A percentile compares a stretch with the other conserved stretches of the same genome.
Conservation (phyloP, 1,140 invertebrate genomes). For the Drosophila bocqueti region DNA sequence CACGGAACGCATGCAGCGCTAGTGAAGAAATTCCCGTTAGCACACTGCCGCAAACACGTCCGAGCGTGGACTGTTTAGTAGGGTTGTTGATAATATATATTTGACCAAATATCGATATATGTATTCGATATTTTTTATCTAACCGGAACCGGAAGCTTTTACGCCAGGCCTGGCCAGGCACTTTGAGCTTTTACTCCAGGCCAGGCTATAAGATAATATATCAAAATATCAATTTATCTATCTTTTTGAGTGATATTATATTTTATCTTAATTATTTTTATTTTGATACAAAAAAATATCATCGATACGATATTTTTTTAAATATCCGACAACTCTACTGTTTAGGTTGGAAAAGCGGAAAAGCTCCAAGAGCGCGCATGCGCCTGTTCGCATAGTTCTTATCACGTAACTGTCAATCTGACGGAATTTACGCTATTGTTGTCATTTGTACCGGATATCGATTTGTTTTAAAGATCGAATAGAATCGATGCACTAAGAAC, state of each 20-base stretch:
- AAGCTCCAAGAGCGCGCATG: conserved; percentile 38
- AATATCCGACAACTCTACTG: neutral
- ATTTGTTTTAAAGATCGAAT: conserved; percentile 21
- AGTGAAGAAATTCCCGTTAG: conserved; percentile 51
- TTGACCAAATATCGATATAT: no score
- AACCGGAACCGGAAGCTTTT: no score
- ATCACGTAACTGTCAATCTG: conserved; percentile 49
- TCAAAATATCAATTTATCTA: no score
- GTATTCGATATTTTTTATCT: no score
- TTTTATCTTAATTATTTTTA: no score
- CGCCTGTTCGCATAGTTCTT: conserved; percentile 34
- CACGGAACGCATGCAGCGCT: conserved; percentile 70
- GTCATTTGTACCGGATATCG: conserved; percentile 50
- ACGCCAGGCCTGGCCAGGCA: no score
- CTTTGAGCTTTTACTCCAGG: no score
- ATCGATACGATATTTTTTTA: no score
- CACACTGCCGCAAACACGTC: conserved; percentile 69
- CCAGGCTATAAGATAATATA: no score
- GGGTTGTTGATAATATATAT: neutral
- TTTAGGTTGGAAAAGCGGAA: neutral
- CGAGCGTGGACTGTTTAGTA: conserved; percentile 66
- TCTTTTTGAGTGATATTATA: no score
- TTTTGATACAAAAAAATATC: no score
- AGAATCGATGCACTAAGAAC: conserved; percentile 9
- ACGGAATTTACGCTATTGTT: conserved; percentile 51